Evolutionary conservation across 1,140 invertebrate genomes (phyloP), one percentile per base, ranked within the genome.

Genomic region (Pachypeltis micranthus): DNA sequence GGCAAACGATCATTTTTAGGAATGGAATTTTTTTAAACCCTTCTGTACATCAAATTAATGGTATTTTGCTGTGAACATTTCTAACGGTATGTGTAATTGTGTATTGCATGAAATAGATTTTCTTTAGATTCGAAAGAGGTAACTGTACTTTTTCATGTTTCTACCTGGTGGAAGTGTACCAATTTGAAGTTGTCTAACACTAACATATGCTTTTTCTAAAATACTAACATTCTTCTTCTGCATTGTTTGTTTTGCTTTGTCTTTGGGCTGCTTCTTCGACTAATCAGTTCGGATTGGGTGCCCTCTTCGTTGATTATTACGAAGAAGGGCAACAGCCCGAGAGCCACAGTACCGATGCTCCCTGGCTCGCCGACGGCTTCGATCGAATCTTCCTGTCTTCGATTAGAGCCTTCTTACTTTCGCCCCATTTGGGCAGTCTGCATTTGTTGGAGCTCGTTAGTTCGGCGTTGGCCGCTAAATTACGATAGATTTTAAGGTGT

Each of bases 251-350:
- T 29, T 60, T 14, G 21, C 23, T 34, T 24, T 10, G 10, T 60
- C 29, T 34, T 7, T 19, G 28, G 19, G 19, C 47, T 34, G 26
- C 19, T 61, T 29, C 16, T 14, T 39, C 21, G 26, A 24, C 1
- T 55, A 1, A 23, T 27, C 1, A 21, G 44, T 16, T n/a, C 62
- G 31, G 56, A 65, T 14, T 65, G 64, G 64, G 59, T 61, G 26
- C 64, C 64, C 27, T 65, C 64, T 7, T 65, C 64, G 25, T 62
- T 65, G 29, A 54, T 65, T 12, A 56, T 62, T 21, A 51, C 59
- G 14, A 65, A 65, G 28, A 61, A 39, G 16, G 31, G 31, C 31
- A 16, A 39, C 7, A 16, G 16, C 31, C 31, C 31, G 31, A 39
- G 31, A 39, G 31, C 31, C 7, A 39, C 31, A 16, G 31, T 16